Conservation (phyloP, 2,113 vertebrate genomes). For the Triplophysa siluroides region DNA sequence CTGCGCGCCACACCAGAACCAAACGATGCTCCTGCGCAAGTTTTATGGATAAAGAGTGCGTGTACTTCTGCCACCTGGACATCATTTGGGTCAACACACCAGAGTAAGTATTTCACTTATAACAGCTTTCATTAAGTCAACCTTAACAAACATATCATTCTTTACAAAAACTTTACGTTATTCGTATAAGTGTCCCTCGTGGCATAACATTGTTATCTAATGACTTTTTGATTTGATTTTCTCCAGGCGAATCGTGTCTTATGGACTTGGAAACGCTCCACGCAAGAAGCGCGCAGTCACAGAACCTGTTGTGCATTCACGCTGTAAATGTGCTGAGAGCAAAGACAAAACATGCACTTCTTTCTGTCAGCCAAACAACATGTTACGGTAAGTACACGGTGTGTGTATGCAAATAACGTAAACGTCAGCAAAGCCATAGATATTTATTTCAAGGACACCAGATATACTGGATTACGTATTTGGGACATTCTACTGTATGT, state of each 20-base stretch:
- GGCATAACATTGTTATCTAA: neutral
- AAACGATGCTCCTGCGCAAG: constrained; percentile 94
- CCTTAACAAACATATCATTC: too few relatives aligned
- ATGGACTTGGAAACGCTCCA: constrained; percentile 87
- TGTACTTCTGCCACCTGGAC: constrained; percentile 98
- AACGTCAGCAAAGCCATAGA: neutral
- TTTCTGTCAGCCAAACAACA: constrained; percentile 78
- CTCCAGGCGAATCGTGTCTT: constrained; percentile 86
- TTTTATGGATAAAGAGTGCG: constrained; percentile 92
- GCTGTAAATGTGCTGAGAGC: constrained; percentile 80
- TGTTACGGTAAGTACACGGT: constrained; percentile 50
- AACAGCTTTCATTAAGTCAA: too few relatives aligned
- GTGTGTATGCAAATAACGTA: neutral
- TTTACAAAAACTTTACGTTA: neutral
- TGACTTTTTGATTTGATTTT: constrained; percentile 11
- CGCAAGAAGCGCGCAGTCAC: constrained; percentile 80
- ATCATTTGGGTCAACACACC: constrained; percentile 99
- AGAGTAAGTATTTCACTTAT: constrained; percentile 77
- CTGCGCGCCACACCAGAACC: constrained; percentile 69
- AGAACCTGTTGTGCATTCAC: constrained; percentile 59
- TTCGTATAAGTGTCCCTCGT: neutral
- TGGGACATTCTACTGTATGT: neutral
- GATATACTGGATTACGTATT: neutral
- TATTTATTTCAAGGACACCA: constrained; percentile 10
- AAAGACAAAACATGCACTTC: constrained; percentile 81